Conservation (phyloP, 1,140 invertebrate species). For the Acromyrmex charruanus region DNA sequence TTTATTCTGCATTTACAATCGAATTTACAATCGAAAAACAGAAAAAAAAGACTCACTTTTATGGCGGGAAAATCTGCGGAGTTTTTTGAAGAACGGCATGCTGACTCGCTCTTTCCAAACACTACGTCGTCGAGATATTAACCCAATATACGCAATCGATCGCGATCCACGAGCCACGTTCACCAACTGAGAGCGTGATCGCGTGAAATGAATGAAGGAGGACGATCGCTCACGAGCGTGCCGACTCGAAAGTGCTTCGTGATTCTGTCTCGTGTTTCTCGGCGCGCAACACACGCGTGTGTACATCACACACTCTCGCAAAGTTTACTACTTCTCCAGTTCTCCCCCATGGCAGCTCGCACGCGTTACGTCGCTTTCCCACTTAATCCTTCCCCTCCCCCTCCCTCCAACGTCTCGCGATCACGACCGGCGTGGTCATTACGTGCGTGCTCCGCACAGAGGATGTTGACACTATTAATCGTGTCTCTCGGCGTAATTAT, state of each 20-base stretch:
- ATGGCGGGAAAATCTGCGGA: slow-evolving; percentile 82
- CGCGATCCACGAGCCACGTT: slow-evolving; percentile 13
- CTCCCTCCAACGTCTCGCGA: neutral
- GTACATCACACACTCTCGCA: slow-evolving; percentile 17
- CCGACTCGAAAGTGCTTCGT: slow-evolving; percentile 50
- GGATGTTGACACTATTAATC: neutral
- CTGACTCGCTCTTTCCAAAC: slow-evolving; percentile 19
- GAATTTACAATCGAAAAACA: neutral
- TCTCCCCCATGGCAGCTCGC: slow-evolving; percentile 18
- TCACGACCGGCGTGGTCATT: slow-evolving; percentile 13
- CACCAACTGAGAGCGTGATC: neutral
- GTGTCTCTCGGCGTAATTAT: neutral
- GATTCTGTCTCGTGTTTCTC: slow-evolving; percentile 34
- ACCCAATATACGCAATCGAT: neutral
- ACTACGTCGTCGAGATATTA: neutral
- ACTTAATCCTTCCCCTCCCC: slow-evolving; percentile 57
- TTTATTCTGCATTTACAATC: neutral
- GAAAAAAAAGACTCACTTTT: slow-evolving; percentile 79
- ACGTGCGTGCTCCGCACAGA: neutral
- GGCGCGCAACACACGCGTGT: slow-evolving; percentile 15
- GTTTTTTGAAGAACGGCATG: slow-evolving; percentile 84
- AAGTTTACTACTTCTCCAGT: slow-evolving; percentile 65
- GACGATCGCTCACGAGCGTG: slow-evolving; percentile 44
- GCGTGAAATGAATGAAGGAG: slow-evolving; percentile 21
- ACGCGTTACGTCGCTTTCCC: slow-evolving; percentile 56